Conservation (phyloP, 92 coral and sea anemone genomes). For the Porites divaricata region DNA sequence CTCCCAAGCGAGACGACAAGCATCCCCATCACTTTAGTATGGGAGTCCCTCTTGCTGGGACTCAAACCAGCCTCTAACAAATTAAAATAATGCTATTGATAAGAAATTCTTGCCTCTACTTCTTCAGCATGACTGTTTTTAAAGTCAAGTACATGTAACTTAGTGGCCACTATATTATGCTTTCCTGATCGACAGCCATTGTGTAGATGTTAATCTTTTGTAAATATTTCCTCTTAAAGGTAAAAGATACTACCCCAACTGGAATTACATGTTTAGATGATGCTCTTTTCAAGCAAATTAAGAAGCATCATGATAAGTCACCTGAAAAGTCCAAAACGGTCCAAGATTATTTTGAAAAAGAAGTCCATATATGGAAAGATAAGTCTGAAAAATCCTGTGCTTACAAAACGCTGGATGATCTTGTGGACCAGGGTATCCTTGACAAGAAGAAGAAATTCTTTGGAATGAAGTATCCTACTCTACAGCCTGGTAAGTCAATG, state of each 20-base stretch:
- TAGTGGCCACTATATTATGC: too few relatives aligned
- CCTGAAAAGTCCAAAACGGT: constrained; percentile 57
- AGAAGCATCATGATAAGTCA: constrained; percentile 55
- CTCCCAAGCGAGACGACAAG: too few relatives aligned
- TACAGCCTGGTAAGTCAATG: constrained; percentile 64
- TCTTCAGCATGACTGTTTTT: too few relatives aligned
- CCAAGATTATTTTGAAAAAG: constrained; percentile 51
- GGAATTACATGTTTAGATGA: constrained; percentile 61
- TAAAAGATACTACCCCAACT: constrained; percentile 50
- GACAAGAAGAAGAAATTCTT: constrained; percentile 61
- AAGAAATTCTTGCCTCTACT: too few relatives aligned
- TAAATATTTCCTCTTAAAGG: constrained; percentile 19
- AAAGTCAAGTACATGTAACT: too few relatives aligned
- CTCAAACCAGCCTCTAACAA: too few relatives aligned
- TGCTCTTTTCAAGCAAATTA: constrained; percentile 61
- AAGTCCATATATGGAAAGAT: constrained; percentile 29
- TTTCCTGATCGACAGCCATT: too few relatives aligned
- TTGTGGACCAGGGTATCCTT: constrained; percentile 76
- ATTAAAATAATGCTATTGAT: too few relatives aligned
- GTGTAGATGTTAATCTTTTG: too few relatives aligned
- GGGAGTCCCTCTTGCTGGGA: too few relatives aligned
- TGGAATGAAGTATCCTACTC: constrained; percentile 68
- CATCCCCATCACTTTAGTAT: too few relatives aligned
- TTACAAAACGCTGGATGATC: constrained; percentile 63
- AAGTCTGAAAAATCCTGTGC: constrained; percentile 51